Evolutionary conservation across 2,888 invertebrate species (phyloP).

Genomic region (Andrena fulva): DNA sequence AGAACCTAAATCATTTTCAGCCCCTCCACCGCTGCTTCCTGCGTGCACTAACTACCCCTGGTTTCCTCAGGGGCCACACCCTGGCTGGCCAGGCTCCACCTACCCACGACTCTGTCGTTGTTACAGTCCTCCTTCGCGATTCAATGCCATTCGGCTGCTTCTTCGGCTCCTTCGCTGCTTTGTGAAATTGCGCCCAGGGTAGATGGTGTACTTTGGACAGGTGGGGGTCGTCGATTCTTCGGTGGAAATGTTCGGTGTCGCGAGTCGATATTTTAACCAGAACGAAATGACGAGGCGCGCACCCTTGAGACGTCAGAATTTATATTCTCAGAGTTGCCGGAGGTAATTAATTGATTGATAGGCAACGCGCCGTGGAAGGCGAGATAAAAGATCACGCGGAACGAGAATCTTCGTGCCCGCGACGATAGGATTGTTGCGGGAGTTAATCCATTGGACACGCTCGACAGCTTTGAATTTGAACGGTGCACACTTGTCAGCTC

Average conservation of each 20-base stretch:
- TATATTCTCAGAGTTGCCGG: neutral
- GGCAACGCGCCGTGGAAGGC: neutral
- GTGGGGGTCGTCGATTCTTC: too few species aligned
- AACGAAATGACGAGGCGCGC: too few species aligned
- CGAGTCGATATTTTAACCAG: too few species aligned
- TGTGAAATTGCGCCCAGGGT: neutral
- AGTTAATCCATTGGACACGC: conserved; percentile 27
- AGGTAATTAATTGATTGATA: conserved; percentile 28
- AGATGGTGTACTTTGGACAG: neutral
- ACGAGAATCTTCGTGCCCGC: neutral
- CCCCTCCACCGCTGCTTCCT: conserved; percentile 69
- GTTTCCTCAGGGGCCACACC: conserved; percentile 79
- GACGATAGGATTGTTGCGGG: conserved; percentile 12
- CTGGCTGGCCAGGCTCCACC: conserved; percentile 79
- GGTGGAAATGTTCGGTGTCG: too few species aligned
- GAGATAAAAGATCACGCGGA: conserved; percentile 9
- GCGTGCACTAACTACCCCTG: conserved; percentile 77
- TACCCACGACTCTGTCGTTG: conserved; percentile 64
- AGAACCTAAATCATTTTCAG: conserved; percentile 79
- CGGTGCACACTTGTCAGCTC: neutral
- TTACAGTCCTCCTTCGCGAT: conserved; percentile 56
- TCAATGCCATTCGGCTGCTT: conserved; percentile 12
- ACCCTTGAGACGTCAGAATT: too few species aligned
- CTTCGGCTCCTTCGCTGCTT: neutral
- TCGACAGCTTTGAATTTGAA: neutral